Evolutionary conservation across 1,140 invertebrate genomes (phyloP), one percentile per base, ranked within the genome.

Genomic region (Grapholita molesta): DNA sequence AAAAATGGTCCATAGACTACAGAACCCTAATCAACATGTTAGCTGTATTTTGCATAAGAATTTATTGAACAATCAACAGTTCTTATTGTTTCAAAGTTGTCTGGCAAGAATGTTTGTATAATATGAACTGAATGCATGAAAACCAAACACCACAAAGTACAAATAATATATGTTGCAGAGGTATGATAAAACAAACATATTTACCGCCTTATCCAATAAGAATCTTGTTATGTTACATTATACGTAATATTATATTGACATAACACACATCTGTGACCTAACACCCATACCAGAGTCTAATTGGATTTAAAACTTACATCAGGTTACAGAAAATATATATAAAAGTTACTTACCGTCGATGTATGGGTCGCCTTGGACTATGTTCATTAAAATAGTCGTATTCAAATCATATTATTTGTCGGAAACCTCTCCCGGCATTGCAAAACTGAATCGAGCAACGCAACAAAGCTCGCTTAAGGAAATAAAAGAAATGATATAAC

Each of bases 361-460:
- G 15, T 53, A 48, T 28, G 38, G 11, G 1, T 55, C 55, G 15
- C 28, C 69, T 28, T 48, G 30, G n/a, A 53, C 35, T 52, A 70
- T 42, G 68, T 25, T 73, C 71, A 73, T 73, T 28, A 70, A 74
- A 73, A 23, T 53, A 55, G 48, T 55, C 33, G 30, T 71, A 66
- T 68, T 68, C 53, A 65, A 72, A 64, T 57, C 23, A 66, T 57
- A 66, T 66, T 66, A 33, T 9, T 35, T 15, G 30, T 24, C 48
- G 48, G 67, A 64, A 69, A 23, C 25, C 64, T 32, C 61, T 57
- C 33, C 55, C 55, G 55, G 55, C 55, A 61, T 61, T 61, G 55
- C n/a, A 61, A 61, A 61, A 61, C 24, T 61, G 3, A 61, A 61
- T 61, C 18, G 15, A 28, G 55, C 25, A 61, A 61, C 18, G 42